These are phyloP conservation scores for Thecocarcelia acutangulata DNA, from an alignment of 2,888 invertebrate genomes.

Conservation along the genomic window DNA sequence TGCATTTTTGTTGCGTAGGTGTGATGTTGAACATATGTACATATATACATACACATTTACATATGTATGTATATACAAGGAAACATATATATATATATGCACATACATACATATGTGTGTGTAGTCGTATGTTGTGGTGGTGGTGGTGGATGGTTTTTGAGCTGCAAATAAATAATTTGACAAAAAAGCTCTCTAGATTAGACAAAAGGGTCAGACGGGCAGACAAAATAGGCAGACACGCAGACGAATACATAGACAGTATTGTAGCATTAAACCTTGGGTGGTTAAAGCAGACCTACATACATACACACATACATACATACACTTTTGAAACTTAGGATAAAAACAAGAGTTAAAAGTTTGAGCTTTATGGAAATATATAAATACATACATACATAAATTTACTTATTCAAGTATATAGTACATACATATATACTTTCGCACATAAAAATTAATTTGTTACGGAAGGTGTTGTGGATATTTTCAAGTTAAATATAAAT, in stretches of 20 bases:
- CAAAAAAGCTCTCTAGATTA: slow-evolving; percentile 38
- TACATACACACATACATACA: too few relatives aligned
- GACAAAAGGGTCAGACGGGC: slow-evolving; percentile 33
- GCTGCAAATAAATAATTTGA: slow-evolving; percentile 30
- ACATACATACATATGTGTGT: too few relatives aligned
- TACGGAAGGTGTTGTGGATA: too few relatives aligned
- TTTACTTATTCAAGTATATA: too few relatives aligned
- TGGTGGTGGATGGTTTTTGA: slow-evolving; percentile 26
- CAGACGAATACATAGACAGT: not conserved
- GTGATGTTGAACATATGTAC: not conserved
- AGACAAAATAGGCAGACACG: not conserved
- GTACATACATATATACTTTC: too few relatives aligned
- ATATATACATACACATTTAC: too few relatives aligned
- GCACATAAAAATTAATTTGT: too few relatives aligned
- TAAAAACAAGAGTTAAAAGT: slow-evolving; percentile 22
- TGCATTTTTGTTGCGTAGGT: slow-evolving; percentile 15
- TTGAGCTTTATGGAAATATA: not conserved
- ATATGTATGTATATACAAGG: too few relatives aligned
- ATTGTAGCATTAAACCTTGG: not conserved
- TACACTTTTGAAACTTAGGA: not conserved
- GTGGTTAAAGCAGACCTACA: slow-evolving; percentile 5
- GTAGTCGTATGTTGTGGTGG: not conserved
- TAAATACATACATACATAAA: not conserved
- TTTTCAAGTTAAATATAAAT: too few relatives aligned
- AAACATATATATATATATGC: too few relatives aligned